Evolutionary conservation across 2,797 vertebrate genomes (phyloP).

Genomic region (Sylvilagus floridanus): DNA sequence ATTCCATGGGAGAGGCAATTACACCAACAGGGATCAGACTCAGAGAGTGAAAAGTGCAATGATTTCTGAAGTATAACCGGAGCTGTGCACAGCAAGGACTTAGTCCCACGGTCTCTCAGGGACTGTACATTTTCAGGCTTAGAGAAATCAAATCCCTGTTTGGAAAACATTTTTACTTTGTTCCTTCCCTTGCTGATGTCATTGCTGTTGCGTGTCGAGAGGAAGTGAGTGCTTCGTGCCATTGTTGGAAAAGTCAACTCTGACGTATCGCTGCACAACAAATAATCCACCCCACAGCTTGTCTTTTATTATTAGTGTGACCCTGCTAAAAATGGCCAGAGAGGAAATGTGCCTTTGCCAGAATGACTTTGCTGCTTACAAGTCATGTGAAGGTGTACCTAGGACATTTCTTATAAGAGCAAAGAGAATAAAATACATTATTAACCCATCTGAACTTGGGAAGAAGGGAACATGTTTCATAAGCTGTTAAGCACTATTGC

Average conservation of each 20-base stretch:
- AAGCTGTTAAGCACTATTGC: background rate
- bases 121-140: conserved; percentile 82
- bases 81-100: conserved; percentile 68
- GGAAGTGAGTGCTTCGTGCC: conserved; percentile 85
- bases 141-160: conserved; percentile 80
- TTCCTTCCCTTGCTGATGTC: conserved; percentile 80
- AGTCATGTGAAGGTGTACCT: background rate
- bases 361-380: conserved; percentile 26
- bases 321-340: conserved; percentile 75
- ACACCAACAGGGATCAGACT: conserved; percentile 67
- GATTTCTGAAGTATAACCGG: conserved; percentile 82
- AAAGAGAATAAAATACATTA: conserved; percentile 26
- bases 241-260: conserved; percentile 84
- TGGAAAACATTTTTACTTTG: conserved; percentile 74
- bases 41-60: conserved; percentile 71
- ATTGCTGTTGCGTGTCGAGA: conserved; percentile 91
- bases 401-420: background rate
- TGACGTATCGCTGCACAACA: conserved; percentile 84
- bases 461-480: background rate
- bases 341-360: conserved; percentile 21
- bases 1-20: conserved; percentile 75
- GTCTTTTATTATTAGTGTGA: conserved; percentile 67
- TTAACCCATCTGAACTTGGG: background rate
- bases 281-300: conserved; percentile 59
- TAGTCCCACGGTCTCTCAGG: conserved; percentile 79